A percentile compares a stretch with the other conserved stretches of the same genome.
Conservation (phyloP, 2,797 vertebrate genomes). For the Pseudomugil gertrudae region DNA sequence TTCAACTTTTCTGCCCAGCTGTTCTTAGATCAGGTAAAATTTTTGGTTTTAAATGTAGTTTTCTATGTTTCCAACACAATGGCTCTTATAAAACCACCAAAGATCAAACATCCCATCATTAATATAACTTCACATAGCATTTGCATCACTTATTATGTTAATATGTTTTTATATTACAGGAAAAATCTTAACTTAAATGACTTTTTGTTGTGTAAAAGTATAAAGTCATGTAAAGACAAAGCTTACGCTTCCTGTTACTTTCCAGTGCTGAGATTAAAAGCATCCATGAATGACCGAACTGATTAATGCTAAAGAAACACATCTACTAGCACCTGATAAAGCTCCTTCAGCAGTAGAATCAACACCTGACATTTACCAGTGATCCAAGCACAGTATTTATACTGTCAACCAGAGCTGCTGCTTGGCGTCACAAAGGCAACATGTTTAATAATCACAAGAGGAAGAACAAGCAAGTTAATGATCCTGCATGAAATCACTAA, state of each 20-base stretch:
- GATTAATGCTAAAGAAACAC: not conserved
- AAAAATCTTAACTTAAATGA: not conserved
- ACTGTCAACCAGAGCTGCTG: conserved; percentile 54
- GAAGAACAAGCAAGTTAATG: conserved; percentile 15
- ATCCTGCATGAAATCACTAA: not conserved
- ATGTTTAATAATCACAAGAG: conserved; percentile 26
- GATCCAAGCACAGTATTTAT: conserved; percentile 62
- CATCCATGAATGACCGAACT: not conserved
- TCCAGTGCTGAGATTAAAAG: not conserved
- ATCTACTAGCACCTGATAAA: conserved; percentile 8
- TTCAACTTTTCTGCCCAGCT: too few species aligned
- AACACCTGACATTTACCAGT: conserved; percentile 42
- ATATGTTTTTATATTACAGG: not conserved
- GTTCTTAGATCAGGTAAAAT: too few species aligned
- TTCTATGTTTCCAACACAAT: not conserved
- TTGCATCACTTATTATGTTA: not conserved
- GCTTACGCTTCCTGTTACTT: not conserved
- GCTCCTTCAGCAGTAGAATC: conserved; percentile 9
- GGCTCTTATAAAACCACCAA: not conserved
- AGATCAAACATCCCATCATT: not conserved
- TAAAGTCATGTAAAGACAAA: not conserved
- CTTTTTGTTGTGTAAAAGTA: not conserved
- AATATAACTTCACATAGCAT: not conserved
- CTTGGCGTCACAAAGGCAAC: conserved; percentile 16
- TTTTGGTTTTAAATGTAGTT: not conserved